Conservation (phyloP, 2,113 vertebrate species). For the Rhegmatorhina hoffmannsi region DNA sequence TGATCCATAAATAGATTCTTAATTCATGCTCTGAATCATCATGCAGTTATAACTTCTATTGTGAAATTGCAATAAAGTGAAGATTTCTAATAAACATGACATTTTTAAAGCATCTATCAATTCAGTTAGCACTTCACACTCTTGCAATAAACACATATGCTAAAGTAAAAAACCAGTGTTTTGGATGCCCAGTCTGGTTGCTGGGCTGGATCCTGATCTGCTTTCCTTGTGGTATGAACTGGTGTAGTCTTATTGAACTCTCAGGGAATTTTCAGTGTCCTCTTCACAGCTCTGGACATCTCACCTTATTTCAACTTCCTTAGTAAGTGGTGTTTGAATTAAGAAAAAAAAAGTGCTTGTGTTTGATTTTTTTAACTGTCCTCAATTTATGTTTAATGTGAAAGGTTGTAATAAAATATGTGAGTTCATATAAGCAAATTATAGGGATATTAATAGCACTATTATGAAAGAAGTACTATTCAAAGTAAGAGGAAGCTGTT, state of each 20-base stretch:
- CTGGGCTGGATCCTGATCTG: not conserved
- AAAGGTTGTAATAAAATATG: not conserved
- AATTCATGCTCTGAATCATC: conserved; percentile 11
- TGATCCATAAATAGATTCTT: not conserved
- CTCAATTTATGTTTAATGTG: not conserved
- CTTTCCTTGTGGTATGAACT: not conserved
- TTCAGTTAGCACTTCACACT: not conserved
- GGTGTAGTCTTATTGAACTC: not conserved
- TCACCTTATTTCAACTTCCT: not conserved
- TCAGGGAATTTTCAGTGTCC: not conserved
- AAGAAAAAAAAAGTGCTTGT: not conserved
- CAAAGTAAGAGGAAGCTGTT: not conserved
- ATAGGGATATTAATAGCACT: not conserved
- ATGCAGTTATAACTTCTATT: not conserved
- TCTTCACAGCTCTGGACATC: not conserved
- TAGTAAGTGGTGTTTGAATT: not conserved
- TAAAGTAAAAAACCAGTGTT: not conserved
- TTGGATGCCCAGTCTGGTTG: not conserved
- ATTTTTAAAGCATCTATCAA: not conserved
- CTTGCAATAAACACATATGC: not conserved
- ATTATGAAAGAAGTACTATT: not conserved
- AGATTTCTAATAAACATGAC: not conserved
- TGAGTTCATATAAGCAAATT: not conserved
- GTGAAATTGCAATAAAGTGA: not conserved
- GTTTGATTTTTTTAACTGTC: not conserved